Evolutionary conservation across 1,140 invertebrate genomes (phyloP).

Genomic region (Steinernema feltiae): DNA sequence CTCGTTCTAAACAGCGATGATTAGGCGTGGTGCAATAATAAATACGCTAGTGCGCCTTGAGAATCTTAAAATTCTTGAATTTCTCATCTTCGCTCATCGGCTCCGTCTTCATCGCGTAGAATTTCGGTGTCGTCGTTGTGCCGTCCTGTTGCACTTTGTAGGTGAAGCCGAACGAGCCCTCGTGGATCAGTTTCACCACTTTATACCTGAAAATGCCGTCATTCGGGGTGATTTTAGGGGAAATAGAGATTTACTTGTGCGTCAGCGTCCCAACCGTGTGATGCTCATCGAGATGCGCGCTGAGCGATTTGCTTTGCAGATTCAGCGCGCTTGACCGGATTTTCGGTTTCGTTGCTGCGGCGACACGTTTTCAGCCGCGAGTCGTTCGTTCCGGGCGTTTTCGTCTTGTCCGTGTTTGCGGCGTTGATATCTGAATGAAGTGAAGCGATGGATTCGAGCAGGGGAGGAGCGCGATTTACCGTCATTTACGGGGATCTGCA

Average conservation of each 20-base stretch:
- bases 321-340: neutral
- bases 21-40: neutral
- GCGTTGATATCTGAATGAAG: neutral
- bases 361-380: neutral
- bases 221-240: neutral
- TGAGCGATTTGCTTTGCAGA: neutral
- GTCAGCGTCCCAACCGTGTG: neutral
- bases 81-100: slow-evolving; percentile 26
- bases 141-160: slow-evolving; percentile 24
- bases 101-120: slow-evolving; percentile 20
- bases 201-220: slow-evolving; percentile 12
- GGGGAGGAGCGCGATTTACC: neutral
- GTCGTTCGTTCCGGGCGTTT: neutral
- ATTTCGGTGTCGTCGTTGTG: neutral
- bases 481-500: neutral
- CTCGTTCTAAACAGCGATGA: slow-evolving; percentile 19
- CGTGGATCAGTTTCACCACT: slow-evolving; percentile 7
- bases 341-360: neutral
- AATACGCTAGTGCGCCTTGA: slow-evolving; percentile 1
- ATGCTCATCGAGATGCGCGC: neutral
- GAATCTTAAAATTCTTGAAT: slow-evolving; percentile 23
- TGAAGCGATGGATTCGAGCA: neutral
- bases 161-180: slow-evolving; percentile 22
- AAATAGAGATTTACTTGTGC: neutral
- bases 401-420: neutral